Conservation (phyloP, 2,888 invertebrate genomes). For the Callyntrura guangdongensis region DNA sequence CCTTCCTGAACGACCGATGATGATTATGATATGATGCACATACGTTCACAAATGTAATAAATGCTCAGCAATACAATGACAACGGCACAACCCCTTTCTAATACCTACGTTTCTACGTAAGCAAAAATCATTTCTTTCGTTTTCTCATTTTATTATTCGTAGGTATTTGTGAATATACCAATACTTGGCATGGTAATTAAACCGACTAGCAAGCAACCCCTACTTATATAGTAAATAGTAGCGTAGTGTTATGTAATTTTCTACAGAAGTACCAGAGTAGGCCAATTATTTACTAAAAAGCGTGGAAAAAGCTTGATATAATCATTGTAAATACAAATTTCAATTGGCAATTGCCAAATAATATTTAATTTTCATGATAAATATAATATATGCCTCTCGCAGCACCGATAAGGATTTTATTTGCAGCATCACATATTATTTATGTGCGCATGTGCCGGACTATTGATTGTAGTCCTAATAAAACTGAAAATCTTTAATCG, state of each 20-base stretch:
- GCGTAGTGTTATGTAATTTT: too few species aligned
- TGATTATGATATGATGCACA: too few species aligned
- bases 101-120: not conserved
- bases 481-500: constrained; percentile 31
- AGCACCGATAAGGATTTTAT: not conserved
- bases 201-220: not conserved
- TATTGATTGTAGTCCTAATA: not conserved
- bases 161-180: not conserved
- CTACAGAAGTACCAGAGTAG: not conserved
- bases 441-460: too few species aligned
- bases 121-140: not conserved
- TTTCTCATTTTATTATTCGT: not conserved
- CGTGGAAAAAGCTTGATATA: not conserved
- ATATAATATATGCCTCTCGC: too few species aligned
- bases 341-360: not conserved
- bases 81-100: not conserved
- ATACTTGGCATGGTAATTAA: not conserved
- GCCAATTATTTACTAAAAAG: not conserved
- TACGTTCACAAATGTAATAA: not conserved
- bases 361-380: too few species aligned
- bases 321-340: not conserved
- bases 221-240: not conserved
- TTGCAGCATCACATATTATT: not conserved
- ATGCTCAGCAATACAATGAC: not conserved
- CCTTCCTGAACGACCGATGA: not conserved